Evolutionary conservation across 2,113 vertebrate genomes (phyloP).

Genomic region (Phrynosoma blainvillii): DNA sequence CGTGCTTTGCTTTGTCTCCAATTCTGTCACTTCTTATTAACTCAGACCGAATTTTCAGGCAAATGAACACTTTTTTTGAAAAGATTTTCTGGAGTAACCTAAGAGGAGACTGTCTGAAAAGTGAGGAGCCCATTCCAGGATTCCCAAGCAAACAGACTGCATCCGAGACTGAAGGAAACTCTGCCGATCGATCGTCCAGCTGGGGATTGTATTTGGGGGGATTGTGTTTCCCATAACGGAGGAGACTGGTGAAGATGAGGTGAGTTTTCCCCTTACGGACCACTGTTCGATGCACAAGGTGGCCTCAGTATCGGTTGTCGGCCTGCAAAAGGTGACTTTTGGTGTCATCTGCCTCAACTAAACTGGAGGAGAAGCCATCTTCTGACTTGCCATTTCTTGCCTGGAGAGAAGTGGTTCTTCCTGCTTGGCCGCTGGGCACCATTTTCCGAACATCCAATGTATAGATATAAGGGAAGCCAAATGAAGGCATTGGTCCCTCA

Average conservation of each 20-base stretch:
- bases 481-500: too few species aligned
- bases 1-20: conserved; percentile 57
- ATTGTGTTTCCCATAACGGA: conserved; percentile 52
- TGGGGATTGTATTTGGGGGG: conserved; percentile 4
- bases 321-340: not conserved
- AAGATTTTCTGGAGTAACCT: conserved; percentile 46
- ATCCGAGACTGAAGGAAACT: conserved; percentile 43
- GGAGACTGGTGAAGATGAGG: conserved; percentile 30
- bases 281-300: accelerated
- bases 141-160: conserved; percentile 29
- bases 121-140: conserved; percentile 50
- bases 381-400: too few species aligned
- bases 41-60: conserved; percentile 37
- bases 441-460: too few species aligned
- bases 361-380: too few species aligned
- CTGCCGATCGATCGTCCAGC: conserved; percentile 47
- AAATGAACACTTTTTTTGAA: conserved; percentile 53
- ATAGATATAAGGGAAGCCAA: too few species aligned
- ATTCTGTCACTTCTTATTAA: conserved; percentile 57
- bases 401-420: too few species aligned
- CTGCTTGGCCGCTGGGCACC: too few species aligned
- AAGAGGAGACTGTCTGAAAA: conserved; percentile 64
- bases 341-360: too few species aligned
- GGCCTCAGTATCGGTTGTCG: not conserved
- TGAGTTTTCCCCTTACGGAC: not conserved